Conservation (phyloP, 2,888 invertebrate species). For the Tuta absoluta region DNA sequence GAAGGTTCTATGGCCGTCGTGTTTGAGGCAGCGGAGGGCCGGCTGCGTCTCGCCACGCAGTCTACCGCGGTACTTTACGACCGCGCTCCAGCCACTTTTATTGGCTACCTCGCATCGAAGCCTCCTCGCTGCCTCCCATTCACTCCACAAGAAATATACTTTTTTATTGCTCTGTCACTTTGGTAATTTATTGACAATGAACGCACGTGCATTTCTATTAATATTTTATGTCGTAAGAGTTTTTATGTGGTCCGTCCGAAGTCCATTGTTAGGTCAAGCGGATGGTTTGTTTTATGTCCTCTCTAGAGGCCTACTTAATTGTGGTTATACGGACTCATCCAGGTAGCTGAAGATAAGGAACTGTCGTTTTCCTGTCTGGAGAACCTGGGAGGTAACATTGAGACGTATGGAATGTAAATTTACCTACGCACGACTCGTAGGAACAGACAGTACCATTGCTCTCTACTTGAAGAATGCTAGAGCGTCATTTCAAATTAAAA, state of each 20-base stretch:
- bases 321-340: slow-evolving; percentile 29
- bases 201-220: slow-evolving; percentile 81
- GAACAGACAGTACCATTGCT: not conserved
- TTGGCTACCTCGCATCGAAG: slow-evolving; percentile 78
- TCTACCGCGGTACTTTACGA: slow-evolving; percentile 77
- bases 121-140: slow-evolving; percentile 78
- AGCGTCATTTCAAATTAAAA: slow-evolving; percentile 23
- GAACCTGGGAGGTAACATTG: not conserved
- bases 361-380: not conserved
- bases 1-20: slow-evolving; percentile 21
- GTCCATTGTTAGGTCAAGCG: slow-evolving; percentile 62
- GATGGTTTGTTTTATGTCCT: slow-evolving; percentile 71
- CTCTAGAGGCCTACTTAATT: slow-evolving; percentile 59
- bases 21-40: slow-evolving; percentile 38
- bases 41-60: slow-evolving; percentile 74
- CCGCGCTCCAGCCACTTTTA: slow-evolving; percentile 76
- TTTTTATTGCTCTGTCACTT: slow-evolving; percentile 80
- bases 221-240: slow-evolving; percentile 78
- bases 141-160: slow-evolving; percentile 78
- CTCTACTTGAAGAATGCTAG: slow-evolving; percentile 13
- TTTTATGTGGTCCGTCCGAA: slow-evolving; percentile 63
- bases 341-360: not conserved
- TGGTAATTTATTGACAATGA: slow-evolving; percentile 81
- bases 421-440: not conserved
- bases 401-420: not conserved